A percentile compares a stretch with the other conserved stretches of the same genome.
Evolutionary conservation across 2,888 invertebrate genomes (phyloP).

Genomic region (Trimorus sp.): DNA sequence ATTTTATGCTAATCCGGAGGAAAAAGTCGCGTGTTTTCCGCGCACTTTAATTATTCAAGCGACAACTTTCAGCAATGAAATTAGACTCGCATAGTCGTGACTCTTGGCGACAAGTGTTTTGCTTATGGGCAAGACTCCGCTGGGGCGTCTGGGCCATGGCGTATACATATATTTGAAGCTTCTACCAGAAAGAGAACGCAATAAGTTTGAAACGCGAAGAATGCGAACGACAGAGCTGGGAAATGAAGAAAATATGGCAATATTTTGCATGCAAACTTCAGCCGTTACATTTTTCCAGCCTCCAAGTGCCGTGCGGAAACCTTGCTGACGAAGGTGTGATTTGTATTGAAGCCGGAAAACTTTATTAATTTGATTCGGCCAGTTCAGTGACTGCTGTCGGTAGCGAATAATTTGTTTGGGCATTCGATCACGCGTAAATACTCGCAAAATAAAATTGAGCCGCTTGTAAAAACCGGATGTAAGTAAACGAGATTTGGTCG

Average conservation of each 20-base stretch:
- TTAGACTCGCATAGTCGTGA: conserved; percentile 76
- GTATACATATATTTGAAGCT: conserved; percentile 66
- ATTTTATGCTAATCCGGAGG: conserved; percentile 77
- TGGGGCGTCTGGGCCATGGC: conserved; percentile 61
- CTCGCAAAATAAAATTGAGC: conserved; percentile 49
- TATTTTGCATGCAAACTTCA: conserved; percentile 36
- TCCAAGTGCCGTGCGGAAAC: neutral
- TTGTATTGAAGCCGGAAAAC: neutral
- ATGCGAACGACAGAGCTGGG: conserved; percentile 37
- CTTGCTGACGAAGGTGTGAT: neutral
- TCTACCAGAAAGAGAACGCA: conserved; percentile 55
- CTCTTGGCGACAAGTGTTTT: conserved; percentile 78
- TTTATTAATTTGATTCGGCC: no score
- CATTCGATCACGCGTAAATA: conserved; percentile 36
- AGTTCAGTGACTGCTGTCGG: neutral
- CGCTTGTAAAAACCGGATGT: conserved; percentile 66
- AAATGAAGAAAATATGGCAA: conserved; percentile 70
- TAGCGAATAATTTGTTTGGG: conserved; percentile 8
- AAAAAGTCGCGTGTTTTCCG: conserved; percentile 77
- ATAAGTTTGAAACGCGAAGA: conserved; percentile 16
- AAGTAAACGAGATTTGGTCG: conserved; percentile 63
- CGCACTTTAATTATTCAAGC: conserved; percentile 80
- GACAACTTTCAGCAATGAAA: conserved; percentile 80
- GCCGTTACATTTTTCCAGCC: conserved; percentile 16
- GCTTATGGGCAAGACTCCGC: conserved; percentile 72